These are phyloP conservation scores for Odocoileus hemionus DNA, from an alignment of 2,113 vertebrate genomes.

Conservation along the genomic window DNA sequence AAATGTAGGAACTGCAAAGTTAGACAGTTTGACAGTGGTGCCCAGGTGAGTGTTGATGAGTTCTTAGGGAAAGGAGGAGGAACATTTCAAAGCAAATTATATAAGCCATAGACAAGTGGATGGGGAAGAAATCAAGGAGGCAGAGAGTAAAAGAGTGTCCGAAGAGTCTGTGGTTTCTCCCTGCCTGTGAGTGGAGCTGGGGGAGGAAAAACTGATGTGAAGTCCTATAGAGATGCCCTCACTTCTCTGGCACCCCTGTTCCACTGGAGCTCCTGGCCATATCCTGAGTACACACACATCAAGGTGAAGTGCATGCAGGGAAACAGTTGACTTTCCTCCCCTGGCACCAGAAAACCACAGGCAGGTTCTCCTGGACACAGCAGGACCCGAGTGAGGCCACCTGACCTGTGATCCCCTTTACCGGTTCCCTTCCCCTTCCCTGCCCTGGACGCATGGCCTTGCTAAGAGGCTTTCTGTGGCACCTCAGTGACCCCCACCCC, in stretches of 20 bases:
- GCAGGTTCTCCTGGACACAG: background rate
- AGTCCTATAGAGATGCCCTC: background rate
- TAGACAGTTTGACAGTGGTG: background rate
- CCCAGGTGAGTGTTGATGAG: background rate
- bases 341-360: accelerated
- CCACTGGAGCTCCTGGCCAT: no score
- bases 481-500: background rate
- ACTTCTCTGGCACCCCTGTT: background rate
- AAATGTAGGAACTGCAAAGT: background rate
- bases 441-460: accelerated
- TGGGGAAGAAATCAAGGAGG: background rate
- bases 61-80: background rate
- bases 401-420: no score
- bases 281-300: background rate
- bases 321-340: background rate
- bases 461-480: background rate
- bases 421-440: background rate
- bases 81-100: background rate
- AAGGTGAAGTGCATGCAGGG: background rate
- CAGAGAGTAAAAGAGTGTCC: background rate
- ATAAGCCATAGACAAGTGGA: background rate
- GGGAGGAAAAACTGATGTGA: background rate
- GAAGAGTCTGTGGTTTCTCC: background rate
- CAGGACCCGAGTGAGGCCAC: background rate
- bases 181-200: background rate